Base-by-base conservation (phyloP, 1,140 invertebrate genomes). In the Agrypnia vestita region DNA sequence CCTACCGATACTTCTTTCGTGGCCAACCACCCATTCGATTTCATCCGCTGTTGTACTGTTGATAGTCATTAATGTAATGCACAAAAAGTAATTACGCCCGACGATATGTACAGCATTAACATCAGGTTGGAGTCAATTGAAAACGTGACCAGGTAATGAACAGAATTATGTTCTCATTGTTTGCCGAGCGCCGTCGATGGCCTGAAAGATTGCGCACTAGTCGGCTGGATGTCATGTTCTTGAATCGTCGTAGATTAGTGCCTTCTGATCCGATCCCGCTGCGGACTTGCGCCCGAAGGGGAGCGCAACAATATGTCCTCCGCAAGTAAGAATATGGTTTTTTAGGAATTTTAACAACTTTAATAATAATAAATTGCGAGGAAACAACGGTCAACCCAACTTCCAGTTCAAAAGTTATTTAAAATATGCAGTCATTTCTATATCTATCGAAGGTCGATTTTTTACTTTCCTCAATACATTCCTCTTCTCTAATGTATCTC, bases 81-180 rank as follows among this genome's bases (percentile, higher is more conserved):
- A 71, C 55, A 78, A 78, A 76, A 78, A 47, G 62, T 78, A 59
- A 78, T 78, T 71, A 69, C 17, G 15, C 12, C 21, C 11, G 55
- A 59, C 76, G 17, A 59, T 59, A 72, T 78, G 62, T 51, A 56
- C 76, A 59, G 56, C 56, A 47, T 49, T 17, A 46, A 59, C 43
- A 71, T 71, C 19, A 59, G 56, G 55, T 73, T 61, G 55, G 74
- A 79, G 71, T 76, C 78, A 69, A 79, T 79, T 76, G 81, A 82
- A 79, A 82, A 82, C 81, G 81, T 82, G 81, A 82, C 77, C 67
- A 79, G 67, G 71, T 82, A 82, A 82, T 82, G 76, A 76, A 82
- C 81, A 78, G 64, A 82, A 79, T 82, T 82, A 79, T 79, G 72
- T 77, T 75, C 73, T 82, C 81, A 76, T 79, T 75, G 80, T 71